Percentiles rank a stretch among this genome's conserved stretches.
phyloP scores from a whole-genome alignment of 1,140 invertebrate genomes.

The Zaprionus davidi region DNA sequence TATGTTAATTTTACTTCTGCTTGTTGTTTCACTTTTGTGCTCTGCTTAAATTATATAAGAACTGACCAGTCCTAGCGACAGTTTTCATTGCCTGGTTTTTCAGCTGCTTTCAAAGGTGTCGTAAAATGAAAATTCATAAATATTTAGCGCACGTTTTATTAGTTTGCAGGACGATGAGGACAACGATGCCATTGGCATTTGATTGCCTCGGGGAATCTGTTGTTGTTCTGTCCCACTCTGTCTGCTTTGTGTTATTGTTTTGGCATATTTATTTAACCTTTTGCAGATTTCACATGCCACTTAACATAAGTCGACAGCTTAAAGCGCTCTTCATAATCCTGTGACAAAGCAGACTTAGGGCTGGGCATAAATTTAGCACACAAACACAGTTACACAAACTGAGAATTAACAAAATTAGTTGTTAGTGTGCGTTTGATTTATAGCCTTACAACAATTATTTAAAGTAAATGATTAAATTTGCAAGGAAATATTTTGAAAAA shows the following conservation, averaged over 20 bases:
- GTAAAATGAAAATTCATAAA: conserved; percentile 79
- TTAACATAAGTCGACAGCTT: conserved; percentile 31
- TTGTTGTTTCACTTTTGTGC: conserved; percentile 24
- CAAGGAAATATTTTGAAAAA: not conserved
- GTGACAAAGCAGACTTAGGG: not conserved
- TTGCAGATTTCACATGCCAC: conserved; percentile 30
- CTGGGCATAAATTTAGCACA: not conserved
- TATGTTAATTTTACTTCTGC: conserved; percentile 60
- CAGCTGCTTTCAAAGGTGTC: conserved; percentile 68
- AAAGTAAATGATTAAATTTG: not conserved
- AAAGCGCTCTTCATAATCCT: conserved; percentile 11
- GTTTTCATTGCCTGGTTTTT: conserved; percentile 33
- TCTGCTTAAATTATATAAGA: conserved; percentile 61
- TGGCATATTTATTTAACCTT: conserved; percentile 38
- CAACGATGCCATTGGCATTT: conserved; percentile 37
- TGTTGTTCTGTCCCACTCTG: conserved; percentile 2
- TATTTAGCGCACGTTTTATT: conserved; percentile 79
- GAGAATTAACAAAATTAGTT: conserved; percentile 2
- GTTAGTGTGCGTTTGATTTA: not conserved
- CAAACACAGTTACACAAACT: not conserved
- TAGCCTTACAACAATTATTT: not conserved
- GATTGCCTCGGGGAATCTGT: conserved; percentile 37
- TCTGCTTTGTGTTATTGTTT: conserved; percentile 28
- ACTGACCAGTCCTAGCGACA: conserved; percentile 43
- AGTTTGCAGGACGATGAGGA: conserved; percentile 49